phyloP scores from a whole-genome alignment of 2,113 vertebrate species.

The Melanostigma gelatinosum region DNA sequence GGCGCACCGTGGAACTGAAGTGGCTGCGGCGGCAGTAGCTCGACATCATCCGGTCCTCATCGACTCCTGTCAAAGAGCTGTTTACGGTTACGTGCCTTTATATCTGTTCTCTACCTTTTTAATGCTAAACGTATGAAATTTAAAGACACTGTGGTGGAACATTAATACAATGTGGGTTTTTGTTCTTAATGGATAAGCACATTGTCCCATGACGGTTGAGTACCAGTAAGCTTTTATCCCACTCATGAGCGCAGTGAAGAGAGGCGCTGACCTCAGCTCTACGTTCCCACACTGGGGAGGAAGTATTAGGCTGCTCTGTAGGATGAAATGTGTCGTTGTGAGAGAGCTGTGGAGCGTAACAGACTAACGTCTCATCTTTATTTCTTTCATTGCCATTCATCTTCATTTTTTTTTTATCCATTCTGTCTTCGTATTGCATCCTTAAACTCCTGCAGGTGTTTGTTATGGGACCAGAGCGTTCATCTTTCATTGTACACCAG shows the following conservation, averaged over 20 bases:
- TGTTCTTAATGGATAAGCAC: conserved; percentile 69
- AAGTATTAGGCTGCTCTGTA: conserved; percentile 52
- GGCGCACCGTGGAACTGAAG: conserved; percentile 50
- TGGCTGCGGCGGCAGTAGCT: conserved; percentile 46
- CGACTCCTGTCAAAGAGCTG: conserved; percentile 86
- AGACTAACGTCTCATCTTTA: conserved; percentile 25
- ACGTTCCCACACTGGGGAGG: conserved; percentile 24
- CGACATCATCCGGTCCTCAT: conserved; percentile 30
- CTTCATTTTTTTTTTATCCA: conserved; percentile 1
- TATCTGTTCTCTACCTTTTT: conserved; percentile 87
- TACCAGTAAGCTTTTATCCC: conserved; percentile 20
- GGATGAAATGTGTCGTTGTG: conserved; percentile 25
- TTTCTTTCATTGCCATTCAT: conserved; percentile 19
- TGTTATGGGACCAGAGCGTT: conserved; percentile 72
- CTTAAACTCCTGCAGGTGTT: conserved; percentile 46
- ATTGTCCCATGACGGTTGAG: conserved; percentile 48
- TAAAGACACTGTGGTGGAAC: conserved; percentile 28
- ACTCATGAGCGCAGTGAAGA: conserved; percentile 43
- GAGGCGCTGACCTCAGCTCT: conserved; percentile 23
- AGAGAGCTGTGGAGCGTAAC: conserved; percentile 46
- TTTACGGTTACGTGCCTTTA: conserved; percentile 98
- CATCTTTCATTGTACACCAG: conserved; percentile 8
- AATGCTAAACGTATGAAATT: conserved; percentile 45
- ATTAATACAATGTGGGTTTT: conserved; percentile 26
- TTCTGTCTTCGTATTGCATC: conserved; percentile 40